Percentiles rank a stretch among this genome's conserved stretches.
Conservation (phyloP, 2,888 invertebrate genomes). For the Cataglyphis albicans region DNA sequence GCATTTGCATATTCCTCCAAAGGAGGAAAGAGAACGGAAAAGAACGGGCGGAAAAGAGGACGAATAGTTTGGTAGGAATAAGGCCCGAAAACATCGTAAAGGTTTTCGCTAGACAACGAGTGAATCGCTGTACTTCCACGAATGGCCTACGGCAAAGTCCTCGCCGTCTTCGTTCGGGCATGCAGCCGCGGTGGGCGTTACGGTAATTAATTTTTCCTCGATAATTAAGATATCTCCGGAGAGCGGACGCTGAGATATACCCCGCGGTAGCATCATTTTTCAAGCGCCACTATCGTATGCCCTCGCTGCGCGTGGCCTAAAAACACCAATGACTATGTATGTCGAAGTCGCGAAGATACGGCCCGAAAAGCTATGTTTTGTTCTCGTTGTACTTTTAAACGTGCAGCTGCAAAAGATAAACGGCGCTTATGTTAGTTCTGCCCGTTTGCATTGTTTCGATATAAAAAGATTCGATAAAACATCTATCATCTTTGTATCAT, state of each 20-base stretch:
- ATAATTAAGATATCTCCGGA: slow-evolving; percentile 82
- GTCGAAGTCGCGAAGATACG: slow-evolving; percentile 12
- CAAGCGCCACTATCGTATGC: slow-evolving; percentile 69
- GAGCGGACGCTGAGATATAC: slow-evolving; percentile 72
- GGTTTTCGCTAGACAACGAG: slow-evolving; percentile 23
- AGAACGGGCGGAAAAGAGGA: slow-evolving; percentile 5
- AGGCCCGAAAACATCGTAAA: slow-evolving; percentile 47
- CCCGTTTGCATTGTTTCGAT: background rate
- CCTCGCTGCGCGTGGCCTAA: slow-evolving; percentile 58
- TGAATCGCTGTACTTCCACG: slow-evolving; percentile 67
- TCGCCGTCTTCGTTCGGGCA: slow-evolving; percentile 60
- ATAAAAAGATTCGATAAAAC: slow-evolving; percentile 16
- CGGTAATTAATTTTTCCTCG: slow-evolving; percentile 82
- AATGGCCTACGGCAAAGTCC: slow-evolving; percentile 72
- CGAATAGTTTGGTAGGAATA: slow-evolving; percentile 1
- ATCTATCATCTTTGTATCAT: background rate
- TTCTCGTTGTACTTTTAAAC: slow-evolving; percentile 5
- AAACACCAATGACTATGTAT: slow-evolving; percentile 20
- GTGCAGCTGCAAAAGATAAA: slow-evolving; percentile 24
- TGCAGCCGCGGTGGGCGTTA: slow-evolving; percentile 78
- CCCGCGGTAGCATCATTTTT: slow-evolving; percentile 79
- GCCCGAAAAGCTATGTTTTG: background rate
- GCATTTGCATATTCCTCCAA: slow-evolving; percentile 2
- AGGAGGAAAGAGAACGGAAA: background rate
- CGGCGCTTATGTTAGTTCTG: slow-evolving; percentile 21